phyloP scores from a whole-genome alignment of 2,888 invertebrate species.

The Phytoseiulus persimilis region DNA sequence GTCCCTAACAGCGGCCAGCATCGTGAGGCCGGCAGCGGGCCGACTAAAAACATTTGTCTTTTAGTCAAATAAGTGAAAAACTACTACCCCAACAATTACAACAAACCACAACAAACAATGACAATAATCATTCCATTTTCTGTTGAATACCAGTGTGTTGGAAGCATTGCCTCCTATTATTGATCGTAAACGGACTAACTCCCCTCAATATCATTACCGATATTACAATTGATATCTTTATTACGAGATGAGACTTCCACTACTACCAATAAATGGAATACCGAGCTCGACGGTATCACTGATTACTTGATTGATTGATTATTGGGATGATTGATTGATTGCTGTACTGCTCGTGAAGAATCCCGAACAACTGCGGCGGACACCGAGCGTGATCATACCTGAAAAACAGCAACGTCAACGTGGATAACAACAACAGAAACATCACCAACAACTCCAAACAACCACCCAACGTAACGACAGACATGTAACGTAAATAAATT shows the following conservation, averaged over 20 bases:
- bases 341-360: not conserved
- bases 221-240: not conserved
- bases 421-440: conserved; percentile 6
- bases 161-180: not conserved
- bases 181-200: not conserved
- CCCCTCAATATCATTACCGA: not conserved
- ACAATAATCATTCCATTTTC: not conserved
- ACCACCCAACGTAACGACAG: conserved; percentile 13
- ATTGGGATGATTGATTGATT: not conserved
- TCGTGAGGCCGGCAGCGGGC: not conserved
- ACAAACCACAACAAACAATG: not conserved
- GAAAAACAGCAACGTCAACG: not conserved
- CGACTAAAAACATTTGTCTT: not conserved
- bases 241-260: not conserved
- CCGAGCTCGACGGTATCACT: not conserved
- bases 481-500: conserved; percentile 32
- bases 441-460: conserved; percentile 25
- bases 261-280: not conserved
- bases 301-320: not conserved
- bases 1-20: not conserved
- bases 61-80: not conserved
- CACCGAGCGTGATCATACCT: not conserved
- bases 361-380: not conserved
- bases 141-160: not conserved
- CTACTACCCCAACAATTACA: not conserved